These are phyloP conservation scores for Unio delphinus DNA, from an alignment of 2,888 invertebrate species.

Conservation along the genomic window DNA sequence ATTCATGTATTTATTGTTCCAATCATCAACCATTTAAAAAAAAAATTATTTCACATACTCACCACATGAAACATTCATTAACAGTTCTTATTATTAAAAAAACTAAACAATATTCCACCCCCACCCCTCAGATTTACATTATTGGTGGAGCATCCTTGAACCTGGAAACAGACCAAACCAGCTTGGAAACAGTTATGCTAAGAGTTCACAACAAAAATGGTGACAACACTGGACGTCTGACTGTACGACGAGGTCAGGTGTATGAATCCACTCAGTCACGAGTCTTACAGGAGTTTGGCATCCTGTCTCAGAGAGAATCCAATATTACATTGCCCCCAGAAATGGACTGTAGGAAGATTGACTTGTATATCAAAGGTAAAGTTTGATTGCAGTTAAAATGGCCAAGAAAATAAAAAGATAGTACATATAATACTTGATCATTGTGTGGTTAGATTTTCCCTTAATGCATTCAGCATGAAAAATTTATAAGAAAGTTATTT, in stretches of 20 bases:
- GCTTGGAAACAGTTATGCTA: conserved; percentile 13
- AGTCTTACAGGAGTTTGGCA: conserved; percentile 38
- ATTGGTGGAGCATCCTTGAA: conserved; percentile 48
- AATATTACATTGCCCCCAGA: conserved; percentile 37
- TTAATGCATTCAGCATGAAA: no score
- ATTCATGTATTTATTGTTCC: no score
- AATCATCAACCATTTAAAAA: no score
- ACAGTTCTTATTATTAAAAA: no score
- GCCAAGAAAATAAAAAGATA: no score
- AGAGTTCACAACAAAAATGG: conserved; percentile 32
- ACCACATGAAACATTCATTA: no score
- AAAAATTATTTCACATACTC: no score
- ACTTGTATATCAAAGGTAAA: conserved; percentile 50
- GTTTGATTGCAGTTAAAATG: no score
- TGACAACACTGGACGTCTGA: conserved; percentile 44
- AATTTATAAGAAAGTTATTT: no score
- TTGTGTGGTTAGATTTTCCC: no score
- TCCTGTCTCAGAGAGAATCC: conserved; percentile 45
- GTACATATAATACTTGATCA: no score
- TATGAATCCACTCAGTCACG: conserved; percentile 28
- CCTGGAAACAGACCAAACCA: conserved; percentile 23
- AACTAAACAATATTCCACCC: no score
- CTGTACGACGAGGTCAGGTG: conserved; percentile 32
- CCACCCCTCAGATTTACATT: conserved; percentile 44
- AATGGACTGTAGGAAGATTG: conserved; percentile 48